These are phyloP conservation scores for Pterostichus niger DNA, from an alignment of 2,888 invertebrate genomes.

Conservation along the genomic window DNA sequence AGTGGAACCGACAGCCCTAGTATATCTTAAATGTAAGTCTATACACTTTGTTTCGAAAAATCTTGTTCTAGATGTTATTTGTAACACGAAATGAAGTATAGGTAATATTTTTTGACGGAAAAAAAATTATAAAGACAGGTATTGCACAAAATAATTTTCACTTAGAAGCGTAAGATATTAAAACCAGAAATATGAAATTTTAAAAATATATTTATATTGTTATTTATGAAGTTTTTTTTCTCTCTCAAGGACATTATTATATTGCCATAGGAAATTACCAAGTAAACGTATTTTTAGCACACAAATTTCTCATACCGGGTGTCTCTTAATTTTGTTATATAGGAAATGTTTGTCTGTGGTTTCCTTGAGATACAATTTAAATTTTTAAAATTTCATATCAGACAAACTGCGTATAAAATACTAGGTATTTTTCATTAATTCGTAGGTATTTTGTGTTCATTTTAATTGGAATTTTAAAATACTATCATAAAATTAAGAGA, in stretches of 20 bases:
- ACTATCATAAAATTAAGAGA: background rate
- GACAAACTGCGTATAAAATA: background rate
- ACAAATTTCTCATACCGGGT: background rate
- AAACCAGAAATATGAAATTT: constrained; percentile 11
- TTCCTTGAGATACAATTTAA: background rate
- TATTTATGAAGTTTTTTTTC: background rate
- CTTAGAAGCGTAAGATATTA: background rate
- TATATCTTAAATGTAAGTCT: constrained; percentile 71
- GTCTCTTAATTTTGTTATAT: no score
- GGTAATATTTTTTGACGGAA: constrained; percentile 48
- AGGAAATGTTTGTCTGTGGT: background rate
- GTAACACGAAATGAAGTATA: constrained; percentile 36
- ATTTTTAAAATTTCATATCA: constrained; percentile 15
- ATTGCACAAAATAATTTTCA: constrained; percentile 37
- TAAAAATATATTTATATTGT: constrained; percentile 12
- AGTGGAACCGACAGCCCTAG: constrained; percentile 92
- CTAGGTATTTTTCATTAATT: constrained; percentile 15
- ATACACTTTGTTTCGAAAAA: constrained; percentile 34
- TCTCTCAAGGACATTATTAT: background rate
- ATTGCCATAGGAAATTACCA: background rate
- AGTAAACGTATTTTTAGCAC: background rate
- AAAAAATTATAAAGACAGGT: constrained; percentile 11
- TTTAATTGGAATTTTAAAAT: constrained; percentile 40
- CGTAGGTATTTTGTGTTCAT: constrained; percentile 14
- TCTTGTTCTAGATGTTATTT: constrained; percentile 34